phyloP scores from a whole-genome alignment of 2,113 vertebrate genomes.

The Leucopsar rothschildi region DNA sequence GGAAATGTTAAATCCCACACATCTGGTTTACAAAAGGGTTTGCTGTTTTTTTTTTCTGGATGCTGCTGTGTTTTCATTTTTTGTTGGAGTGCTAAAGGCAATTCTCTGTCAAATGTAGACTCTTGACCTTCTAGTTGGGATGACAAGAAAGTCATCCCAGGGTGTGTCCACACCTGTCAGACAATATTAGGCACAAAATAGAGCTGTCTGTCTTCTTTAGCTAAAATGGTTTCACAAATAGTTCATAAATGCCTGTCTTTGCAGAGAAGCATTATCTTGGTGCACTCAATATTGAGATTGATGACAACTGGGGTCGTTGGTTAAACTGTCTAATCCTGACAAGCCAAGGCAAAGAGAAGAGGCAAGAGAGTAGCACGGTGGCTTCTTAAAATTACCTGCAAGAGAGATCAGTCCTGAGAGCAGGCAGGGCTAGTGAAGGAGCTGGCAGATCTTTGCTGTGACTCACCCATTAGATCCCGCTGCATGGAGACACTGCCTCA shows the following conservation, averaged over 20 bases:
- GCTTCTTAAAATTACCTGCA: neutral
- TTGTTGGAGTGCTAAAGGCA: neutral
- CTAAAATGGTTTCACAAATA: conserved; percentile 25
- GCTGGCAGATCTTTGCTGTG: neutral
- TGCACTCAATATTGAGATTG: conserved; percentile 9
- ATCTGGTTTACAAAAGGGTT: neutral
- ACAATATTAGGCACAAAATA: neutral
- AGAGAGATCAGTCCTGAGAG: neutral
- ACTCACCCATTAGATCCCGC: neutral
- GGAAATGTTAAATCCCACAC: conserved; percentile 7
- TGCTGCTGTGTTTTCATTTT: neutral
- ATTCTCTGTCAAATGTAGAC: conserved; percentile 22
- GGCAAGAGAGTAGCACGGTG: neutral
- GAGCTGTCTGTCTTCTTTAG: conserved; percentile 49
- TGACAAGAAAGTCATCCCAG: conserved; percentile 28
- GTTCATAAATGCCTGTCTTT: conserved; percentile 28
- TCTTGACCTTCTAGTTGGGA: conserved; percentile 12
- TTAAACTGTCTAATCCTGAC: conserved; percentile 19
- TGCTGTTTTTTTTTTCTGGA: neutral
- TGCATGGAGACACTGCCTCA: neutral
- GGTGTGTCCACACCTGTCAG: conserved; percentile 35
- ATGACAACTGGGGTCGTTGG: conserved; percentile 4
- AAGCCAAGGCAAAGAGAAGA: conserved; percentile 15
- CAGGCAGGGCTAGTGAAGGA: neutral
- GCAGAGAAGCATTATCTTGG: neutral